Conservation (phyloP, 2,888 invertebrate genomes). For the Spicauda simplicius region DNA sequence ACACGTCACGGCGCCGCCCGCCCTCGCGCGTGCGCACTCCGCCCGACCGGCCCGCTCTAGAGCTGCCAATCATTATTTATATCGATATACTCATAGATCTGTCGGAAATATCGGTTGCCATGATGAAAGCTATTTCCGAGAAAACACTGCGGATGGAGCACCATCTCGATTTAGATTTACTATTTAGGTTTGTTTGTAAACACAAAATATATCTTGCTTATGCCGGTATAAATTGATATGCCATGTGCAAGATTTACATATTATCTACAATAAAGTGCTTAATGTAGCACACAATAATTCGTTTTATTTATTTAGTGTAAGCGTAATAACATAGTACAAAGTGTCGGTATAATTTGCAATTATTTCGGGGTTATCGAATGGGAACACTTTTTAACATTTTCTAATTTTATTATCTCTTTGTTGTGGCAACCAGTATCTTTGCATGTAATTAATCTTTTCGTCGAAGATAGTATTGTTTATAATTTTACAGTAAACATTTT, state of each 20-base stretch:
- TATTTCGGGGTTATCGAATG: conserved; percentile 6
- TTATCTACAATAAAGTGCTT: no score
- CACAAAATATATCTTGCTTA: neutral
- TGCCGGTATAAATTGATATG: neutral
- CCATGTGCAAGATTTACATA: neutral
- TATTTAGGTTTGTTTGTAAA: conserved; percentile 15
- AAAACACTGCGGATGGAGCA: conserved; percentile 9
- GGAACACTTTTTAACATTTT: neutral
- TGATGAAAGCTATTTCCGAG: conserved; percentile 30
- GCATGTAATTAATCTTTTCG: conserved; percentile 3
- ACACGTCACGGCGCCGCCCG: conserved; percentile 68
- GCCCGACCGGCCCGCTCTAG: conserved; percentile 48
- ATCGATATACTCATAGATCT: conserved; percentile 42
- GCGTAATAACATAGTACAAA: neutral
- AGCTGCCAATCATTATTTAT: conserved; percentile 40
- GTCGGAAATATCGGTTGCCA: conserved; percentile 29
- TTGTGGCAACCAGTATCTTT: conserved; percentile 16
- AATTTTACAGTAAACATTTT: no score
- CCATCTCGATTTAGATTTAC: conserved; percentile 3
- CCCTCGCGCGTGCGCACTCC: conserved; percentile 72
- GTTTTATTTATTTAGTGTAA: no score
- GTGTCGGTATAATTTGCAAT: neutral
- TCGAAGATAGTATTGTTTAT: no score
- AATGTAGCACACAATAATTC: no score
- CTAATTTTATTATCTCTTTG: conserved; percentile 12